These are phyloP conservation scores for Pyrrhia umbra DNA, from an alignment of 2,888 invertebrate genomes.

Conservation along the genomic window DNA sequence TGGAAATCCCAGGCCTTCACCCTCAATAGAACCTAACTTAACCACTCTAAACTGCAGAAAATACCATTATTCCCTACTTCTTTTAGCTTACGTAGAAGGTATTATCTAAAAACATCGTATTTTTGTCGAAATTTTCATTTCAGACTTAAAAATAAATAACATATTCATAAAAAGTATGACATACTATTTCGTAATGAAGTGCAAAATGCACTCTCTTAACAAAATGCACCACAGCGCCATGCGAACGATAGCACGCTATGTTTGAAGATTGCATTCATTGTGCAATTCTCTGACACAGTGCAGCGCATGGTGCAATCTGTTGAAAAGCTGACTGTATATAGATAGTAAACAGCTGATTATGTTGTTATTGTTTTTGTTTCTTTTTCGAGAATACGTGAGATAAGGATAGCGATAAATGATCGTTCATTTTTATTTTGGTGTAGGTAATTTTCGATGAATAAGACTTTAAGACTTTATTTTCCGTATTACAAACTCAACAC, in stretches of 20 bases:
- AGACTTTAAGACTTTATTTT: too few relatives aligned
- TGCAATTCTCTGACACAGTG: conserved; percentile 46
- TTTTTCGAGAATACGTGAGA: conserved; percentile 17
- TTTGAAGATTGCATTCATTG: conserved; percentile 41
- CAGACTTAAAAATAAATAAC: not conserved
- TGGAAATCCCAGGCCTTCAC: too few relatives aligned
- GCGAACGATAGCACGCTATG: not conserved
- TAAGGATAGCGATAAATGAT: not conserved
- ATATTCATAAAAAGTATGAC: not conserved
- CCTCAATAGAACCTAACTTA: too few relatives aligned
- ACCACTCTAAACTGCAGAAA: too few relatives aligned
- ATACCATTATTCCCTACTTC: too few relatives aligned
- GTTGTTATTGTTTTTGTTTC: conserved; percentile 17
- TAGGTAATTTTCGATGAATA: not conserved
- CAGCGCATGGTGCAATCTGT: conserved; percentile 1
- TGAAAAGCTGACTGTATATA: conserved; percentile 31
- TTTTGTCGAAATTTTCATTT: too few relatives aligned
- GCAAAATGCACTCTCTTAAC: not conserved
- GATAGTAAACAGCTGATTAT: conserved; percentile 27
- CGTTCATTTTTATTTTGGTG: not conserved
- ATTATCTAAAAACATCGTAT: too few relatives aligned
- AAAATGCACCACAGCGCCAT: not conserved
- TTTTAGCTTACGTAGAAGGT: too few relatives aligned
- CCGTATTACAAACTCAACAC: too few relatives aligned
- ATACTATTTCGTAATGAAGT: conserved; percentile 10